A percentile compares a stretch with the other conserved stretches of the same genome.
Evolutionary conservation across 1,140 invertebrate species (phyloP).

Genomic region (Eumeta japonica): DNA sequence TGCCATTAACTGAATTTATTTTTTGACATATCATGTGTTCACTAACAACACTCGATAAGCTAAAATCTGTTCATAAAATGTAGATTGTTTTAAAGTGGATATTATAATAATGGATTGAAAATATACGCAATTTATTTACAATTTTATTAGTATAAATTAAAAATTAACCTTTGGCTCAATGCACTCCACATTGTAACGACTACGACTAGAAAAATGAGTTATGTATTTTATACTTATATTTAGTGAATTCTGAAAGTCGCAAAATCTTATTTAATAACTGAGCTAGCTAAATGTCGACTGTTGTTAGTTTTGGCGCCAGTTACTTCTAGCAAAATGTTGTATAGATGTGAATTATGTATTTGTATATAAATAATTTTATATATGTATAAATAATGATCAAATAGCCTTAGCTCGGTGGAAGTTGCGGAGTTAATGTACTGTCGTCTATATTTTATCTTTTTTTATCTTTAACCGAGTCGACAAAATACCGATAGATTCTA

Average conservation of each 20-base stretch:
- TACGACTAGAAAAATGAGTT: too few relatives aligned
- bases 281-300: conserved; percentile 41
- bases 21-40: too few relatives aligned
- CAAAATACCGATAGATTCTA: too few relatives aligned
- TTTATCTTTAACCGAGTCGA: background rate
- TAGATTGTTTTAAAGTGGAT: too few relatives aligned
- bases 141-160: too few relatives aligned
- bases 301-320: conserved; percentile 34
- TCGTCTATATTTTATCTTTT: conserved; percentile 4
- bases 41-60: too few relatives aligned
- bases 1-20: too few relatives aligned
- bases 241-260: conserved; percentile 19
- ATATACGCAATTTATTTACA: too few relatives aligned
- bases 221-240: conserved; percentile 24
- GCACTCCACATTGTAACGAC: too few relatives aligned
- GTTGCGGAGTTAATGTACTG: conserved; percentile 17
- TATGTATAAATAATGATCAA: conserved; percentile 50
- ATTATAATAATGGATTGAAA: too few relatives aligned
- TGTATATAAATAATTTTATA: conserved; percentile 50
- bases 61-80: too few relatives aligned
- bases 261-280: conserved; percentile 15
- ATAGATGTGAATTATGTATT: conserved; percentile 50
- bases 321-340: conserved; percentile 37
- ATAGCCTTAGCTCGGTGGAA: conserved; percentile 43
- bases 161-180: too few relatives aligned